Conservation (phyloP, 2,888 invertebrate species). For the Eutolmus rufibarbis region DNA sequence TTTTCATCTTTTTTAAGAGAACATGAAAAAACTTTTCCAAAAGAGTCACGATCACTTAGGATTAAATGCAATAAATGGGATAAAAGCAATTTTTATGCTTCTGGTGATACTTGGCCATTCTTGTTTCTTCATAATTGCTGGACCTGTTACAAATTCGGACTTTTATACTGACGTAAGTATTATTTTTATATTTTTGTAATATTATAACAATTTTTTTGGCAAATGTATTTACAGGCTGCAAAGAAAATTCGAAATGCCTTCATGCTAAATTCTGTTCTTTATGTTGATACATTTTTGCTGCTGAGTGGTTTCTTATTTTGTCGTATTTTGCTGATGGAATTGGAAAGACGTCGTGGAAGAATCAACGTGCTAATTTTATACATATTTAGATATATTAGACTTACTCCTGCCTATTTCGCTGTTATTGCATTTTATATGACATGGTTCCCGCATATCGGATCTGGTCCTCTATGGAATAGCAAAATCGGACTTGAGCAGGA, state of each 20-base stretch:
- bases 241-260: constrained; percentile 68
- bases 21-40: constrained; percentile 56
- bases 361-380: constrained; percentile 71
- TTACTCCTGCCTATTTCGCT: constrained; percentile 77
- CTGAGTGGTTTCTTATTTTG: constrained; percentile 76
- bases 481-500: constrained; percentile 66
- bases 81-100: constrained; percentile 73
- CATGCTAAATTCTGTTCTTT: constrained; percentile 72
- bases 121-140: constrained; percentile 71
- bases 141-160: constrained; percentile 72
- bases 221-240: constrained; percentile 63
- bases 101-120: constrained; percentile 74
- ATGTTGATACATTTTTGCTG: constrained; percentile 77
- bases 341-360: constrained; percentile 71
- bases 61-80: constrained; percentile 71
- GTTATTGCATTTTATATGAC: constrained; percentile 78
- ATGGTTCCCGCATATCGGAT: constrained; percentile 72
- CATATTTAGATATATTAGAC: constrained; percentile 73
- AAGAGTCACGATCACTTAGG: constrained; percentile 66
- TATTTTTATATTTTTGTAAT: not conserved
- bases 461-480: constrained; percentile 78
- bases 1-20: constrained; percentile 50
- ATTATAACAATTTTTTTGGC: not conserved
- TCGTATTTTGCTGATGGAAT: constrained; percentile 71
- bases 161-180: constrained; percentile 62